These are phyloP conservation scores for Caenorhabditis afra DNA, from an alignment of 2,888 invertebrate genomes.

Conservation along the genomic window DNA sequence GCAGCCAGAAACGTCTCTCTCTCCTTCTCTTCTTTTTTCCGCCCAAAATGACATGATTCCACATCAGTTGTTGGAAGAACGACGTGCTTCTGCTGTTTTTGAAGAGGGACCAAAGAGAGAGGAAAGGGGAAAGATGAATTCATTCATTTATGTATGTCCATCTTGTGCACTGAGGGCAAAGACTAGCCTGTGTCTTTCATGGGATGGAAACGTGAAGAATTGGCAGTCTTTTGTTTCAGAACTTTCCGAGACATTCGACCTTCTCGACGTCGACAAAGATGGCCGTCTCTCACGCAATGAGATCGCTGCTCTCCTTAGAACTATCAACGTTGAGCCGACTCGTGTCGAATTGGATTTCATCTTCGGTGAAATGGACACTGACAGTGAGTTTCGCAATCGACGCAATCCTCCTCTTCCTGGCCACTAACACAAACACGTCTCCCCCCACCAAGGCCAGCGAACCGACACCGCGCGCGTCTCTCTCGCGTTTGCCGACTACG, in stretches of 20 bases:
- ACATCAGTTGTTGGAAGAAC: slow-evolving; percentile 13
- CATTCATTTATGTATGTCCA: slow-evolving; percentile 46
- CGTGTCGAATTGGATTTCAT: slow-evolving; percentile 78
- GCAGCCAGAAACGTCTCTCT: background rate
- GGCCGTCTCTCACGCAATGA: slow-evolving; percentile 75
- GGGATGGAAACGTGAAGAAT: background rate
- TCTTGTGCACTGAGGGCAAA: slow-evolving; percentile 39
- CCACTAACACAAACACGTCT: slow-evolving; percentile 1
- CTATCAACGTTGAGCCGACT: slow-evolving; percentile 78
- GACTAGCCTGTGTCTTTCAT: slow-evolving; percentile 3
- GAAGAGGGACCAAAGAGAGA: slow-evolving; percentile 5
- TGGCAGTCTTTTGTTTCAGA: slow-evolving; percentile 66
- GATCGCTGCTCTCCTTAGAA: slow-evolving; percentile 77
- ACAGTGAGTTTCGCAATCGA: slow-evolving; percentile 65
- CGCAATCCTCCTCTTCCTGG: too few relatives aligned
- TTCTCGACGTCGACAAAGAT: slow-evolving; percentile 79
- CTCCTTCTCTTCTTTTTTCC: too few relatives aligned
- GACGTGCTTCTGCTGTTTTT: background rate
- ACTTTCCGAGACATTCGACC: slow-evolving; percentile 78
- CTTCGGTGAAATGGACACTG: slow-evolving; percentile 78
- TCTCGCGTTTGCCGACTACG: background rate
- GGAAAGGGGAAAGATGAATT: slow-evolving; percentile 37
- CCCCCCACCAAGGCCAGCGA: background rate
- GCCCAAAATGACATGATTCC: slow-evolving; percentile 27
- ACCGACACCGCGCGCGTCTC: slow-evolving; percentile 6